These are phyloP conservation scores for Caenorhabditis brenneri DNA, from an alignment of 1,140 invertebrate species.

Conservation along the genomic window DNA sequence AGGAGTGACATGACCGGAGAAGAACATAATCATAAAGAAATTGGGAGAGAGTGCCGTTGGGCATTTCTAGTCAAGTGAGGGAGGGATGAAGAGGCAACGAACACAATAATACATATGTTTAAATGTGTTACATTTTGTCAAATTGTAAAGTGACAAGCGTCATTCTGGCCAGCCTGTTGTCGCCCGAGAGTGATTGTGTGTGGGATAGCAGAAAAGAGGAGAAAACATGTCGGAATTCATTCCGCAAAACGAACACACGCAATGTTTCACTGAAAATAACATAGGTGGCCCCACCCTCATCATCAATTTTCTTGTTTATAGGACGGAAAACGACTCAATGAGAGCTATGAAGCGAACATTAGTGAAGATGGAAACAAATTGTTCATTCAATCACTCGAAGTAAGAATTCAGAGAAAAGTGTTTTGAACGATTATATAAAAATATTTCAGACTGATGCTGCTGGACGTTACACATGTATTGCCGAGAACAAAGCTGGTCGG, in stretches of 20 bases:
- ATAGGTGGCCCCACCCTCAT: neutral
- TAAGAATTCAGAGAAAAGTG: neutral
- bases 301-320: neutral
- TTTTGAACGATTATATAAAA: neutral
- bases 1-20: neutral
- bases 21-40: neutral
- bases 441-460: constrained; percentile 21
- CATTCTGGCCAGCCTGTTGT: neutral
- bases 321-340: constrained; percentile 19
- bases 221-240: neutral
- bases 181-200: neutral
- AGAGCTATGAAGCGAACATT: neutral
- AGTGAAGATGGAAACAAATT: neutral
- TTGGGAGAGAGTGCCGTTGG: neutral
- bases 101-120: constrained; percentile 35
- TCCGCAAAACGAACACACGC: constrained; percentile 25
- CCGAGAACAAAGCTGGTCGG: constrained; percentile 78
- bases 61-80: neutral
- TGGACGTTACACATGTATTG: constrained; percentile 80
- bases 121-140: constrained; percentile 30
- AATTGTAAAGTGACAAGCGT: constrained; percentile 30
- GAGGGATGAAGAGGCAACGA: neutral
- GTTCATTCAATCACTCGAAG: neutral
- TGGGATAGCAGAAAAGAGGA: neutral
- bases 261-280: neutral